Evolutionary conservation across 2,113 vertebrate genomes (phyloP).

Genomic region (Brachyhypopomus occidentalis): DNA sequence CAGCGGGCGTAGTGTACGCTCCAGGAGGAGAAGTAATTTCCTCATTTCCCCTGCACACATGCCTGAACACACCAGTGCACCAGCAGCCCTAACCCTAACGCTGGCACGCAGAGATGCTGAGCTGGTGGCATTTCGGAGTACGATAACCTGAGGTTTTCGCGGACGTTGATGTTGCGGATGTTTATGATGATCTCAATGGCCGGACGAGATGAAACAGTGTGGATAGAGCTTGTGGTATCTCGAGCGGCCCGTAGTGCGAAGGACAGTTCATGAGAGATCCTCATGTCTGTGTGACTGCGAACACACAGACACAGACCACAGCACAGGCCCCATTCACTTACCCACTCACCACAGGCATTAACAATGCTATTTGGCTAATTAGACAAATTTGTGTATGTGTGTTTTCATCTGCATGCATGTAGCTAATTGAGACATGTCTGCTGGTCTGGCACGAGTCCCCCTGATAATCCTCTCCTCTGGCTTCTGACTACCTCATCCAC

Average conservation of each 20-base stretch:
- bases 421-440: conserved; percentile 45
- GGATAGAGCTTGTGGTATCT: background rate
- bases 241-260: background rate
- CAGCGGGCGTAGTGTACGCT: conserved; percentile 50
- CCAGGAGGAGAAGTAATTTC: conserved; percentile 64
- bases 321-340: conserved; percentile 5
- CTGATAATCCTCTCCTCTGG: conserved; percentile 31
- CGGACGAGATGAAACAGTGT: background rate
- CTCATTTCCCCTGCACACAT: conserved; percentile 58
- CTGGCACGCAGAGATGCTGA: conserved; percentile 22
- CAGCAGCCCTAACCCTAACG: background rate
- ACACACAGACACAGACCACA: conserved; percentile 1
- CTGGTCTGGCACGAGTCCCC: background rate
- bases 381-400: conserved; percentile 25
- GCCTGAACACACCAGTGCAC: conserved; percentile 20
- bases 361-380: conserved; percentile 47
- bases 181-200: conserved; percentile 20
- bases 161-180: background rate
- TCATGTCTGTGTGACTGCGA: background rate
- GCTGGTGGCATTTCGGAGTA: background rate
- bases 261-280: background rate
- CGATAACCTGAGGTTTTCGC: background rate
- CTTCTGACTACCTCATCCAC: conserved; percentile 16
- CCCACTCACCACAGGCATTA: conserved; percentile 33
- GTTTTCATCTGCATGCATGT: conserved; percentile 36